Conservation (phyloP, 2,888 invertebrate species). For the Ormyrus nitidulus region DNA sequence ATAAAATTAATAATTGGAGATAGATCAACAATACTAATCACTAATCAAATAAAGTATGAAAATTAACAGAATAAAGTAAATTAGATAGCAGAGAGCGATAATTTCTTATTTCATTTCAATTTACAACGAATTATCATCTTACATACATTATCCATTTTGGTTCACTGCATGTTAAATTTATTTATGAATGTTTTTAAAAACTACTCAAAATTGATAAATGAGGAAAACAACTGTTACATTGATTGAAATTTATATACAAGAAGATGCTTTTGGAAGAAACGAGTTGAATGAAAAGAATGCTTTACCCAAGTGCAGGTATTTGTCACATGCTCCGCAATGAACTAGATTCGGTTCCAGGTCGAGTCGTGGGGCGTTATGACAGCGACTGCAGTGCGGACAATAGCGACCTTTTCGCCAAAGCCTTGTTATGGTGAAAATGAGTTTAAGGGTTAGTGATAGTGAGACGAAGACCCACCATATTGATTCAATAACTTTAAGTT, state of each 20-base stretch:
- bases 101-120: no score
- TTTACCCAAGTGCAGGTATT: conserved; percentile 77
- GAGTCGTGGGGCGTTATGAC: conserved; percentile 82
- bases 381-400: conserved; percentile 84
- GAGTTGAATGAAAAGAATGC: conserved; percentile 42
- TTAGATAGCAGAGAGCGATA: no score
- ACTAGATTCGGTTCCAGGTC: conserved; percentile 79
- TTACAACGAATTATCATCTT: no score
- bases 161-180: no score
- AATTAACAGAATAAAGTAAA: no score
- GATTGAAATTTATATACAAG: neutral
- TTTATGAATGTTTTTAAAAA: no score
- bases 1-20: no score
- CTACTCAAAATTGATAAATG: no score
- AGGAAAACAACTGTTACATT: no score
- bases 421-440: conserved; percentile 73
- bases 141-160: no score
- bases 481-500: conserved; percentile 53
- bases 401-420: conserved; percentile 85
- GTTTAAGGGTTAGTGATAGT: conserved; percentile 70
- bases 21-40: no score
- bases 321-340: conserved; percentile 77
- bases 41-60: no score
- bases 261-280: neutral
- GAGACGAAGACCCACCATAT: conserved; percentile 58